phyloP scores from a whole-genome alignment of 2,888 invertebrate genomes.

The Harpalus rufipes region DNA sequence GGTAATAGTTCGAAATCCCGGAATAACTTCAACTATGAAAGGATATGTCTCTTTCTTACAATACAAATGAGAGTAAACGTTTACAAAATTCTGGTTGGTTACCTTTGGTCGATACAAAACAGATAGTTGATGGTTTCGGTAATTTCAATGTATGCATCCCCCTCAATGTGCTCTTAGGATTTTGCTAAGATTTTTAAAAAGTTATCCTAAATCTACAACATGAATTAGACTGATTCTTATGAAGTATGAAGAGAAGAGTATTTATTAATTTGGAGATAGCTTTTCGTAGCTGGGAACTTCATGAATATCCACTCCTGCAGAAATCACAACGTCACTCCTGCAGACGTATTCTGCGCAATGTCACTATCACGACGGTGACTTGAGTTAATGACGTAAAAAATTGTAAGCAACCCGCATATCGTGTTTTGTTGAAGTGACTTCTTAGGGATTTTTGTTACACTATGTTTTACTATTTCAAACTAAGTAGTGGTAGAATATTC shows the following conservation, averaged over 20 bases:
- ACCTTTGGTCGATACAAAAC: slow-evolving; percentile 56
- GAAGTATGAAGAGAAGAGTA: slow-evolving; percentile 63
- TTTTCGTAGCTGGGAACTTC: slow-evolving; percentile 74
- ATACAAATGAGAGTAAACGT: slow-evolving; percentile 69
- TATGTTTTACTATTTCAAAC: no score
- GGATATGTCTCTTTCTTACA: slow-evolving; percentile 73
- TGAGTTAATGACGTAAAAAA: no score
- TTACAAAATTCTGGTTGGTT: slow-evolving; percentile 71
- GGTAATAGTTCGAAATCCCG: slow-evolving; percentile 73
- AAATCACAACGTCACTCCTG: slow-evolving; percentile 71
- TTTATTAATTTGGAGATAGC: slow-evolving; percentile 43
- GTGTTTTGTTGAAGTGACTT: no score
- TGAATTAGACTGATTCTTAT: slow-evolving; percentile 72
- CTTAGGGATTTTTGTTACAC: no score
- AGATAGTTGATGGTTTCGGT: slow-evolving; percentile 67
- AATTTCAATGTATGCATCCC: slow-evolving; percentile 67
- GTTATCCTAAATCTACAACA: slow-evolving; percentile 74
- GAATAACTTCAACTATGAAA: slow-evolving; percentile 74
- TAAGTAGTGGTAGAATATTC: no score
- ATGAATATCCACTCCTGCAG: slow-evolving; percentile 74
- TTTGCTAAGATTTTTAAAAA: slow-evolving; percentile 71
- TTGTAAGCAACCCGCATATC: no score
- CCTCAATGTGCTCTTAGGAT: slow-evolving; percentile 73
- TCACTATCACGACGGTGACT: no score
- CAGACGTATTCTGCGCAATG: no score